Conservation (phyloP, 2,888 invertebrate genomes). For the Tetramorium bicarinatum region DNA sequence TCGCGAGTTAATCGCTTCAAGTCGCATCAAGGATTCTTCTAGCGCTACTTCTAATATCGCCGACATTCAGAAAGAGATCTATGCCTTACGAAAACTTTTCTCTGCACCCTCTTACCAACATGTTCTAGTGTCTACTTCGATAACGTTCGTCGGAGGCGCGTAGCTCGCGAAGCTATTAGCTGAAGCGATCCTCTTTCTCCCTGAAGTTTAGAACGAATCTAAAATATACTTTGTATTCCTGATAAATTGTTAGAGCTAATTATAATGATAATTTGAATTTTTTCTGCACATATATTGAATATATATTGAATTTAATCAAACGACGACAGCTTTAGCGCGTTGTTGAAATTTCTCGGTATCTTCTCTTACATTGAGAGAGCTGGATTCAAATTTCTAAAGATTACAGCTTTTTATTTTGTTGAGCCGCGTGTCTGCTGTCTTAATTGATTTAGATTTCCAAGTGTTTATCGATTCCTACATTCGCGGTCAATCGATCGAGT, state of each 20-base stretch:
- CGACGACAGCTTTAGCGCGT: neutral
- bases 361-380: neutral
- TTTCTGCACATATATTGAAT: neutral
- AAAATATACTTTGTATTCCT: neutral
- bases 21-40: conserved; percentile 38
- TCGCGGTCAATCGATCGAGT: neutral
- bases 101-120: conserved; percentile 60
- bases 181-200: neutral
- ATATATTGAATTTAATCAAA: neutral
- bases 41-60: conserved; percentile 53
- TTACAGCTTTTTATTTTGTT: neutral
- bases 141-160: conserved; percentile 54
- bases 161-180: conserved; percentile 41
- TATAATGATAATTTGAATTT: neutral
- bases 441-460: conserved; percentile 10
- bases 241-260: neutral
- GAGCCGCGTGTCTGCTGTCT: neutral
- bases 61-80: conserved; percentile 41
- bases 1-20: conserved; percentile 54
- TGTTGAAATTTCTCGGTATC: neutral
- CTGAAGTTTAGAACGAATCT: neutral
- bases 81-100: conserved; percentile 58
- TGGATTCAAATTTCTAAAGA: neutral
- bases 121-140: conserved; percentile 58
- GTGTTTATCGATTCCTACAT: neutral